phyloP scores from a whole-genome alignment of 2,797 vertebrate genomes.

The Columba guinea region DNA sequence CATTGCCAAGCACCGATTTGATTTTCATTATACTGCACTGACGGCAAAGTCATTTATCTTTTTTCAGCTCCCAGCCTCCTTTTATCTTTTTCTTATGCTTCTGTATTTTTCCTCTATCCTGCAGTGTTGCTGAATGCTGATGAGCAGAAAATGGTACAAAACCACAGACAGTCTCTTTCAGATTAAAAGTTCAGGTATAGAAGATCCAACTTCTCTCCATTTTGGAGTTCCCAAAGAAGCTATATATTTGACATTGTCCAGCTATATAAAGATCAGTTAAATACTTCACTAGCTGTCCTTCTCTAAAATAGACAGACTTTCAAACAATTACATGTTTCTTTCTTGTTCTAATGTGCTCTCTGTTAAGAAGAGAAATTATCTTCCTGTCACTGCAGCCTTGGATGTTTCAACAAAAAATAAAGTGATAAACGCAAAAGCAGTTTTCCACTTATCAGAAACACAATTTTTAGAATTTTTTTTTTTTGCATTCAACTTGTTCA shows the following conservation, averaged over 20 bases:
- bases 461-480: neutral
- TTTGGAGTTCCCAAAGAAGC: neutral
- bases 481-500: neutral
- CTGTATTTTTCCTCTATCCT: conserved; percentile 47
- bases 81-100: conserved; percentile 64
- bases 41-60: conserved; percentile 64
- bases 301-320: neutral
- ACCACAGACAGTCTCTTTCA: conserved; percentile 17
- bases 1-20: conserved; percentile 49
- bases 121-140: conserved; percentile 61
- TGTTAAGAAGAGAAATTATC: neutral
- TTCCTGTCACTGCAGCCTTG: neutral
- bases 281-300: neutral
- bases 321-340: conserved; percentile 1
- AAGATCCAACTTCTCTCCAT: neutral
- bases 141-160: conserved; percentile 55
- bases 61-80: conserved; percentile 47
- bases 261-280: neutral
- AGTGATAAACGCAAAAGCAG: neutral
- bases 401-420: neutral
- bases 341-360: neutral
- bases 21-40: conserved; percentile 67
- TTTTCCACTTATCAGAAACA: neutral
- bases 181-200: conserved; percentile 16
- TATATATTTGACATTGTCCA: neutral